Evolutionary conservation across 2,797 vertebrate species (phyloP), one percentile per base, ranked within the genome.

Genomic region (Cryptoprocta ferox): DNA sequence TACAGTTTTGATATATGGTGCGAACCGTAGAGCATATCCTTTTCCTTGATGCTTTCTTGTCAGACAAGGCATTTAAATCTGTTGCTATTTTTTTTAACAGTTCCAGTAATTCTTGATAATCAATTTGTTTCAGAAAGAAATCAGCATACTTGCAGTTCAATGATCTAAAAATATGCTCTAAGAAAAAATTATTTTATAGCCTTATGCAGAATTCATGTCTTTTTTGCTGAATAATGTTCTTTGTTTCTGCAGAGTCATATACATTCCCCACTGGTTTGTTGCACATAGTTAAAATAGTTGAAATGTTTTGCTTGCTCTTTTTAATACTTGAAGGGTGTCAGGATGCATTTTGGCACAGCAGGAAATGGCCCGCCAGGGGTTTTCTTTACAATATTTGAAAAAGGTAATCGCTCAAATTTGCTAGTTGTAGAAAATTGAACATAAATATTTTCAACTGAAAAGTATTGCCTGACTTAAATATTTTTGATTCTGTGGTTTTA

Each of bases 161-260:
- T 66, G 45, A 94, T 96, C 98, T 98, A 97, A 98, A 98, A 98
- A 98, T 98, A 98, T 30, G 70, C 96, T 97, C 59, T 80, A 95
- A 86, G 97, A 75, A 95, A 93, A 97, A 97, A 90, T 94, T 91
- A 96, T 70, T 94, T 97, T 84, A 96, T 93, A 95, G 95, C 85
- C 85, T 94, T 65, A 89, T 93, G 78, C 95, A 97, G 88, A 95
- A 73, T 78, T 79, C 35, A 18, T 53, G 68, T 89, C 66, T 48
- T 39, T 95, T 96, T 92, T 97, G 96, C 97, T 98, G 97, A 98
- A 95, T 92, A 96, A 95, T 78, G 92, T 65, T 93, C 97, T 98
- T 96, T 78, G 63, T 89, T 98, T 97, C 96, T 97, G 94, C 97
- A 97, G 65, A 91, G 94, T 96, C 97, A 93, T 97, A 48, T 45